Percentiles rank a stretch among this genome's conserved stretches.
These are phyloP conservation scores for Anabacerthia variegaticeps DNA, from an alignment of 2,797 vertebrate species.

Conservation along the genomic window DNA sequence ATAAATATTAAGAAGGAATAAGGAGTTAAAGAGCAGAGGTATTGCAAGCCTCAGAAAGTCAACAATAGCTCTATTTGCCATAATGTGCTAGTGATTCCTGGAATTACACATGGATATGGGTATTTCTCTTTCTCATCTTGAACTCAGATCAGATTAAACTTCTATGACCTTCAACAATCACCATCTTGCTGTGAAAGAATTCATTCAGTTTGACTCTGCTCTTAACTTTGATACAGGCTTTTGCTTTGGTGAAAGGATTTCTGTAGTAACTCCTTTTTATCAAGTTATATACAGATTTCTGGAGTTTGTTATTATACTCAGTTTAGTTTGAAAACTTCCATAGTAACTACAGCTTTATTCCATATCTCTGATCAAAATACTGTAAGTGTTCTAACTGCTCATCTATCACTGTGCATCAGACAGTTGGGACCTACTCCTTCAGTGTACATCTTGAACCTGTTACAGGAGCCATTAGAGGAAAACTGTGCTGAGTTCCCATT, in stretches of 20 bases:
- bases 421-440: neutral
- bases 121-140: neutral
- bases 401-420: neutral
- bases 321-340: neutral
- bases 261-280: neutral
- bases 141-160: neutral
- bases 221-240: neutral
- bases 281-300: neutral
- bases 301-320: neutral
- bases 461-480: neutral
- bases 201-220: neutral
- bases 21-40: neutral
- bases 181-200: neutral
- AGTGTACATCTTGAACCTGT: neutral
- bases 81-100: neutral
- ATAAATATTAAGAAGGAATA: neutral
- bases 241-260: neutral
- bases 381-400: neutral
- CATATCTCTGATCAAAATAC: neutral
- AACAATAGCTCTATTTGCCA: neutral
- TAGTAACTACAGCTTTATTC: neutral
- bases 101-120: neutral
- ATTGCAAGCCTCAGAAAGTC: neutral
- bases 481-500: neutral
- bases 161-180: neutral